Evolutionary conservation across 2,113 vertebrate genomes (phyloP).

Genomic region (Haplochromis burtoni): DNA sequence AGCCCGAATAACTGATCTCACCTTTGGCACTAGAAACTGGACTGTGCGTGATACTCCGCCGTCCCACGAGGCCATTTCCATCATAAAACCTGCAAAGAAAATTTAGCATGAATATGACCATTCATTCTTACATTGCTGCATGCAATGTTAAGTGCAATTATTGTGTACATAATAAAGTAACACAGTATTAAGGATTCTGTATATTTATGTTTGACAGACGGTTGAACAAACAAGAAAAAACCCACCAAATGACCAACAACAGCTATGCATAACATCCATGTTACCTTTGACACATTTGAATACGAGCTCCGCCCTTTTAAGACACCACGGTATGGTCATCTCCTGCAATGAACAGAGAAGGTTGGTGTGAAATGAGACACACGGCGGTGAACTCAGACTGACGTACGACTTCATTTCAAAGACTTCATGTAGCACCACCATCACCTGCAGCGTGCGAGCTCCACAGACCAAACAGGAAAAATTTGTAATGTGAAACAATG

Average conservation of each 20-base stretch:
- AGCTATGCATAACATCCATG: neutral
- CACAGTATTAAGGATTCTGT: neutral
- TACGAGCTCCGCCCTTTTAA: constrained; percentile 78
- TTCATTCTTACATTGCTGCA: neutral
- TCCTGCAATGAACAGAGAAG: constrained; percentile 48
- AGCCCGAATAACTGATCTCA: constrained; percentile 31
- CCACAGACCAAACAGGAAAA: neutral
- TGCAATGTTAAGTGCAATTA: fast-evolving
- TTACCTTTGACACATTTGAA: constrained; percentile 98
- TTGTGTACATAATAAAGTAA: neutral
- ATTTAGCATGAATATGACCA: fast-evolving
- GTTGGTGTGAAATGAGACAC: neutral
- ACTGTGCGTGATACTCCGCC: constrained; percentile 95
- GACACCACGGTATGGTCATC: constrained; percentile 79
- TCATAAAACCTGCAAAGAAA: constrained; percentile 88
- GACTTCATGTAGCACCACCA: no score
- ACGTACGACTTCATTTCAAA: neutral
- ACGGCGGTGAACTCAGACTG: neutral
- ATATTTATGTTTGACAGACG: neutral
- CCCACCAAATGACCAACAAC: neutral
- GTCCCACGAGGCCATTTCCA: constrained; percentile 99
- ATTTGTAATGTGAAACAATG: neutral
- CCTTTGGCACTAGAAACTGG: constrained; percentile 95
- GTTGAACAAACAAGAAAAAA: neutral
- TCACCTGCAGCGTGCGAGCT: fast-evolving